Evolutionary conservation across 2,888 invertebrate genomes (phyloP).

Genomic region (Rhabditoides inermis): DNA sequence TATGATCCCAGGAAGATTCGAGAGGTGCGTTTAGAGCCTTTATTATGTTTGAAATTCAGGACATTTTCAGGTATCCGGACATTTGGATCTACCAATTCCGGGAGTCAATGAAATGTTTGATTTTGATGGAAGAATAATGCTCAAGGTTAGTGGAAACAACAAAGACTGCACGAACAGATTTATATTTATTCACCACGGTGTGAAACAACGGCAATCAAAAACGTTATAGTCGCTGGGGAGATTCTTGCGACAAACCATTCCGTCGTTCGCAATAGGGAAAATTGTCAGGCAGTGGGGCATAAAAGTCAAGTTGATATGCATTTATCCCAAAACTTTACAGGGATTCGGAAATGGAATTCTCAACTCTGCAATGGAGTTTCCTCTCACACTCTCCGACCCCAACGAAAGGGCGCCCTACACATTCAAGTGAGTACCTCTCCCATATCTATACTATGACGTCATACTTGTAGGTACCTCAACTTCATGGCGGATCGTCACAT

Average conservation of each 20-base stretch:
- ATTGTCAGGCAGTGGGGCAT: too few relatives aligned
- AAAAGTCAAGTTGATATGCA: too few relatives aligned
- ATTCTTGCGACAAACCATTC: too few relatives aligned
- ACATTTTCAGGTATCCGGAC: too few relatives aligned
- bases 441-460: not conserved
- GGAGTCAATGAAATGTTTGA: conserved; percentile 45
- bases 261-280: too few relatives aligned
- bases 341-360: conserved; percentile 40
- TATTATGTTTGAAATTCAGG: too few relatives aligned
- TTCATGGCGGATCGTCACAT: conserved; percentile 44
- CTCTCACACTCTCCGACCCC: conserved; percentile 37
- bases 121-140: conserved; percentile 39
- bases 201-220: too few relatives aligned
- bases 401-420: conserved; percentile 41
- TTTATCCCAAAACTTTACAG: not conserved
- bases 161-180: too few relatives aligned
- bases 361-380: conserved; percentile 42
- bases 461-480: conserved; percentile 29
- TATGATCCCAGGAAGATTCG: conserved; percentile 38
- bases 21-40: conserved; percentile 28
- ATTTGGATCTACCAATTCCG: conserved; percentile 35
- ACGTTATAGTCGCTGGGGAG: too few relatives aligned
- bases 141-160: conserved; percentile 17
- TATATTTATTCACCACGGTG: too few relatives aligned
- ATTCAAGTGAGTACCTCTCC: conserved; percentile 18